Conservation (phyloP, 2,888 invertebrate species). For the Linnaemya tessellans region DNA sequence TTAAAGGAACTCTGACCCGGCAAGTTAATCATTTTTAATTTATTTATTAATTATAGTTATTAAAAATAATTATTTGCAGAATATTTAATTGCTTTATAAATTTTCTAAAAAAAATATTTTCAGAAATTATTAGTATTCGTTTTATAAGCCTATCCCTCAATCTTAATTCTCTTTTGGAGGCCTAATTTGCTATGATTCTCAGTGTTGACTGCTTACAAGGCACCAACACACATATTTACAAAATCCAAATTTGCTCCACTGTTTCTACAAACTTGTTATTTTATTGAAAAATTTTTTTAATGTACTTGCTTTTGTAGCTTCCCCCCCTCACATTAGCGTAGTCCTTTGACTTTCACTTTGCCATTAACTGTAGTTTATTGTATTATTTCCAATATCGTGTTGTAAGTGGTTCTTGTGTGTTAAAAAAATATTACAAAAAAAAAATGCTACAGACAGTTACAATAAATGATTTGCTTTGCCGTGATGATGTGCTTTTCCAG, state of each 20-base stretch:
- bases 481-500: slow-evolving; percentile 42
- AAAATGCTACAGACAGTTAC: not conserved
- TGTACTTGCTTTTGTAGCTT: not conserved
- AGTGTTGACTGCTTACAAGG: too few species aligned
- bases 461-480: slow-evolving; percentile 9
- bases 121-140: too few species aligned
- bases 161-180: too few species aligned
- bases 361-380: slow-evolving; percentile 22
- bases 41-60: too few species aligned
- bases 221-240: too few species aligned
- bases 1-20: too few species aligned
- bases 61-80: too few species aligned
- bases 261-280: slow-evolving; percentile 12
- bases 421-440: not conserved
- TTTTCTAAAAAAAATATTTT: too few species aligned
- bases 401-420: not conserved
- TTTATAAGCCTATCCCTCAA: too few species aligned
- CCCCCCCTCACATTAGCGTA: slow-evolving; percentile 24
- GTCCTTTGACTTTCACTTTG: slow-evolving; percentile 47
- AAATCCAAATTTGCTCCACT: not conserved
- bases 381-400: not conserved
- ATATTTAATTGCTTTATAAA: too few species aligned
- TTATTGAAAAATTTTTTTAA: not conserved
- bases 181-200: too few species aligned
- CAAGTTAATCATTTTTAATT: too few species aligned